These are phyloP conservation scores for Dugesia japonica DNA, from an alignment of 2,888 invertebrate species.

Conservation along the genomic window DNA sequence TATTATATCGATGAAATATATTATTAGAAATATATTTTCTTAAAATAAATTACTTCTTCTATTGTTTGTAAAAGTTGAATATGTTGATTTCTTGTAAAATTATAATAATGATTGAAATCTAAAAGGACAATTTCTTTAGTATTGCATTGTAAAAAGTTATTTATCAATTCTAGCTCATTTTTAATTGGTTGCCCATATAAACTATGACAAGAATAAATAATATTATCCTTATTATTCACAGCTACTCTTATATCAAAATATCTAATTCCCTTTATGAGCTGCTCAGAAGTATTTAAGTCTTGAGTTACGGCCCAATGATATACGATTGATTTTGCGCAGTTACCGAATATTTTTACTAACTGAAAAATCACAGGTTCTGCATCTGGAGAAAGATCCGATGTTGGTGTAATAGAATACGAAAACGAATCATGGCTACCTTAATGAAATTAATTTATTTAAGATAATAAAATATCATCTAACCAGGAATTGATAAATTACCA, in stretches of 20 bases:
- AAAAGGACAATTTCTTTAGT: slow-evolving; percentile 62
- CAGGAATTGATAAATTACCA: slow-evolving; percentile 21
- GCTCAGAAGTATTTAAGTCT: slow-evolving; percentile 54
- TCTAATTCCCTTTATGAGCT: slow-evolving; percentile 63
- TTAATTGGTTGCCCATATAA: slow-evolving; percentile 60
- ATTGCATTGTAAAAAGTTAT: slow-evolving; percentile 58
- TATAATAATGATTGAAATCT: slow-evolving; percentile 71
- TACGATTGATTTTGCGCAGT: slow-evolving; percentile 10
- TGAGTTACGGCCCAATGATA: slow-evolving; percentile 63
- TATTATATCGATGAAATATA: too few relatives aligned
- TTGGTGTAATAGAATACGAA: slow-evolving; percentile 20
- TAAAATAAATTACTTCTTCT: too few relatives aligned
- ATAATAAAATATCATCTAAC: background rate
- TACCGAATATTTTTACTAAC: slow-evolving; percentile 13
- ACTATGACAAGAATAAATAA: slow-evolving; percentile 64
- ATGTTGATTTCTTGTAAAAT: slow-evolving; percentile 57
- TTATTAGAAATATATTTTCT: too few relatives aligned
- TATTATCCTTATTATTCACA: slow-evolving; percentile 39
- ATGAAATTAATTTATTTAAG: background rate
- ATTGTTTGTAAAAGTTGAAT: slow-evolving; percentile 51
- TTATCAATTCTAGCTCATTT: slow-evolving; percentile 55
- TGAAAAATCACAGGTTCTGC: background rate
- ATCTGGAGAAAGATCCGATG: slow-evolving; percentile 26
- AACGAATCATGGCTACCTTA: slow-evolving; percentile 28
- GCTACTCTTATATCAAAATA: slow-evolving; percentile 67